Conservation (phyloP, 1,140 invertebrate genomes). For the Leptoteleia sp. region DNA sequence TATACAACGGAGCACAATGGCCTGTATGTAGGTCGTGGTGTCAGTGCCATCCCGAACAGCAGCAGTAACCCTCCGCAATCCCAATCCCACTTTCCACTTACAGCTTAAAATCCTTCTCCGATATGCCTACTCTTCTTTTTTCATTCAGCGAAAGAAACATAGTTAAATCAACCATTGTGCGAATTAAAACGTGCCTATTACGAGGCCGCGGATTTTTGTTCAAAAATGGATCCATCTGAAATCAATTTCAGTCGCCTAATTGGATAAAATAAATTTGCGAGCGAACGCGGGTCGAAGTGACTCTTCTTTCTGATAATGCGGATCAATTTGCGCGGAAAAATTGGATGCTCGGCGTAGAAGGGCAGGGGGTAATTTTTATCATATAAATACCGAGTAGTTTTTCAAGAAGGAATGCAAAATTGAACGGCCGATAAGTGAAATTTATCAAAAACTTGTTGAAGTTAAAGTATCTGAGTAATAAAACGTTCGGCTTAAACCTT, state of each 20-base stretch:
- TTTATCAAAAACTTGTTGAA: conserved; percentile 13
- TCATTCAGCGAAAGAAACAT: conserved; percentile 44
- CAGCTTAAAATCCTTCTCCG: conserved; percentile 57
- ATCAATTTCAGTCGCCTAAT: no score
- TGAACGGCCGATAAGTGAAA: conserved; percentile 12
- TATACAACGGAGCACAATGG: conserved; percentile 72
- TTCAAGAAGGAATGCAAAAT: background rate
- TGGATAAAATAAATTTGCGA: no score
- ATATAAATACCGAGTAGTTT: background rate
- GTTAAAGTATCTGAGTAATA: conserved; percentile 30
- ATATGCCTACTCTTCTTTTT: conserved; percentile 59
- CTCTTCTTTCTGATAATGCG: no score
- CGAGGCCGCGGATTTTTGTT: background rate
- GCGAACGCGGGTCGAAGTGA: no score
- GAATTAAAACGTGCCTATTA: conserved; percentile 14
- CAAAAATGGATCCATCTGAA: background rate
- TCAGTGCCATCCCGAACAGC: conserved; percentile 71
- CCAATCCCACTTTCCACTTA: conserved; percentile 61
- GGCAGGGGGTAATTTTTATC: background rate
- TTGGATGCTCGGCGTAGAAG: no score
- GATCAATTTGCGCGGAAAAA: no score
- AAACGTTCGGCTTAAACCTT: conserved; percentile 21
- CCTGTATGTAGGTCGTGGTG: conserved; percentile 75
- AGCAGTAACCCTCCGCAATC: conserved; percentile 57
- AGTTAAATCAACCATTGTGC: conserved; percentile 31